Base-by-base conservation (phyloP, 2,797 vertebrate genomes). In the Prunella strophiata region DNA sequence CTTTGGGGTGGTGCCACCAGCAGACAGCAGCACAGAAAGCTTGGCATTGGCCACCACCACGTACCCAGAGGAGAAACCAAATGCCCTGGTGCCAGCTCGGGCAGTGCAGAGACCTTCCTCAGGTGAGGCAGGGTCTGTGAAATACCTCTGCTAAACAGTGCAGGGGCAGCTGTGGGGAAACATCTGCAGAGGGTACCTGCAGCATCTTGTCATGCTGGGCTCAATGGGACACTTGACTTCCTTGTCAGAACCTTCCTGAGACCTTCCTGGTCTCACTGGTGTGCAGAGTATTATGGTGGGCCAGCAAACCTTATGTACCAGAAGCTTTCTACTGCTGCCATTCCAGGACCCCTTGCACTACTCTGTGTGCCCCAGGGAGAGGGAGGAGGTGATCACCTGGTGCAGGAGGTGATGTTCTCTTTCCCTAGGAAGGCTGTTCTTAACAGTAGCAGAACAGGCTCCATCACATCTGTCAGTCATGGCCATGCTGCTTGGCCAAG, bases 1-100 rank as follows among this genome's bases (percentile, higher is more conserved):
- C 97, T 99, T 99, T 59, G 97, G 98, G 32, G 98, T 99, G 2
- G 94, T 98, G 18, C 98, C 98, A 36, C 96, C 98, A 90, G 97
- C 98, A 93, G 98, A 98, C 94, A 97, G 94, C 78, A 98, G 94
- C 29, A 89, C 98, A 1, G 98, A 98, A 36, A 96, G 88, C 5
- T 83, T 97, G n/a, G 93, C 96, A 0, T 94, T 98, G 45, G 97
- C 97, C 7, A 96, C 97, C 7, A 85, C 97, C 3, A 96, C 98
- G 0, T 99, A 98, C 83, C 98, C 99, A 8, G 78, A 97, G 0
- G 98, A 98, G 68, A 98, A 98, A 50, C 62, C 97, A 15, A 95
- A 85, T 1, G 30, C 95, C 57, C 63, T 96, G 89, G 97, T 89
- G 43, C 92, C 97, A 43, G 57, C 94, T 0, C 96, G 88, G 94